phyloP scores from a whole-genome alignment of 1,140 invertebrate species.

The Orussus abietinus region DNA sequence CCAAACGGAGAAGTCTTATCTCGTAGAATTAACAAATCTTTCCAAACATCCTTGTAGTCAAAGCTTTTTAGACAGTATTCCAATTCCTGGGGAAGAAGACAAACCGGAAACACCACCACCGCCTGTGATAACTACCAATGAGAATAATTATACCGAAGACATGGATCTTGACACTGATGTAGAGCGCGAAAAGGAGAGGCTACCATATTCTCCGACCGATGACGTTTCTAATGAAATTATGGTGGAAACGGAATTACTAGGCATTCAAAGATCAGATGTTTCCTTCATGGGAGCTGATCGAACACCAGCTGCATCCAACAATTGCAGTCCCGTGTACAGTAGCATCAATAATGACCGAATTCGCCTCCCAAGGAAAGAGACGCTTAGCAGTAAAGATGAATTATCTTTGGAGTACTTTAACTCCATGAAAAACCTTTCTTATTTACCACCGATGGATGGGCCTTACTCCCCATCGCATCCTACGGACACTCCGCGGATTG shows the following conservation, averaged over 20 bases:
- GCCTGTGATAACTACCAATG: constrained; percentile 4
- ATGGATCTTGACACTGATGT: constrained; percentile 49
- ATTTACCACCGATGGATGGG: background rate
- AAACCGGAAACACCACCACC: background rate
- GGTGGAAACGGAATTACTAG: constrained; percentile 20
- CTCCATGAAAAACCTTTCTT: too few relatives aligned
- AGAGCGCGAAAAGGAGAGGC: constrained; percentile 38
- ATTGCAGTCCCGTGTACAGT: too few relatives aligned
- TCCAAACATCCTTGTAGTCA: constrained; percentile 42
- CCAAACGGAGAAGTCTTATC: too few relatives aligned
- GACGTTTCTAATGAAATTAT: constrained; percentile 26
- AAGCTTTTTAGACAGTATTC: constrained; percentile 33
- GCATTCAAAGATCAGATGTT: constrained; percentile 26
- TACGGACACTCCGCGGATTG: background rate
- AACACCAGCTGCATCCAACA: too few relatives aligned
- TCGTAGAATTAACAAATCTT: too few relatives aligned
- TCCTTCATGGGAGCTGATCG: constrained; percentile 26
- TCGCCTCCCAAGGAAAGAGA: too few relatives aligned
- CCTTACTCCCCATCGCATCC: constrained; percentile 30
- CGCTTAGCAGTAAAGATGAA: too few relatives aligned
- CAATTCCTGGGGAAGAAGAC: constrained; percentile 22
- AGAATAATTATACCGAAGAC: constrained; percentile 34
- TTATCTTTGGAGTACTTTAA: too few relatives aligned
- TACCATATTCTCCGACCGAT: constrained; percentile 43
- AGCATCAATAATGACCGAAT: too few relatives aligned